Base-by-base conservation (phyloP, 2,113 vertebrate genomes). In the Cyanistes caeruleus region DNA sequence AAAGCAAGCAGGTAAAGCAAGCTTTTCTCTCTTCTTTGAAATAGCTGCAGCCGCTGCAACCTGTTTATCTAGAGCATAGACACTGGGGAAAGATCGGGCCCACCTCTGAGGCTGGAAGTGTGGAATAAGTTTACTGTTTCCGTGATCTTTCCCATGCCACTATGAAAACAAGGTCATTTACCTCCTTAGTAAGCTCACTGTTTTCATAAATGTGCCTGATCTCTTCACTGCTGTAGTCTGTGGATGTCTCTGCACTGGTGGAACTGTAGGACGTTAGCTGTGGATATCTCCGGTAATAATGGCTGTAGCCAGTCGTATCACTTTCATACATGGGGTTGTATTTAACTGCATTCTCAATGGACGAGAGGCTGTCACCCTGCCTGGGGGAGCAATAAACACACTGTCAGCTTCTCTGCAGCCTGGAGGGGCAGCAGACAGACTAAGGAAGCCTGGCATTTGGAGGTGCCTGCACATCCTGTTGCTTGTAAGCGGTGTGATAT, bases 181-280 rank as follows among this genome's bases (percentile, higher is more conserved):
- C 99, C 98, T 99, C 99, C 94, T 98, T 99, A 87, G 99, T 99
- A 96, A 99, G 98, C 96, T 98, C 98, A 58, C 97, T 99, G 97
- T 98, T 98, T 97, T 99, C 98, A 90, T 99, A 99, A 96, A 99
- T 99, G 95, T 99, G 99, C 70, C 98, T 98, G 95, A 99, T 99
- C 97, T 99, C 99, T 92, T 99, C 99, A 70, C 98, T 99, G 98
- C 99, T 99, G 98, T 99, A 98, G 93, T 99, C 99, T 21, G 98
- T 98, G 95, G 99, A 98, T 90, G 98, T 98, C 94, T 99, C 99
- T 13, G 97, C 98, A 22, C 98, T 98, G 94, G 98, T 97, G 21
- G 98, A 99, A 95, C 98, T 98, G 94, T 98, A 98, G 79, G 98
- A 97, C 0, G 98, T 98, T 21, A 95, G 96, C 65, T 98, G 99